These are phyloP conservation scores for Gallinago paraguaiae DNA, from an alignment of 2,113 vertebrate genomes.

Conservation along the genomic window DNA sequence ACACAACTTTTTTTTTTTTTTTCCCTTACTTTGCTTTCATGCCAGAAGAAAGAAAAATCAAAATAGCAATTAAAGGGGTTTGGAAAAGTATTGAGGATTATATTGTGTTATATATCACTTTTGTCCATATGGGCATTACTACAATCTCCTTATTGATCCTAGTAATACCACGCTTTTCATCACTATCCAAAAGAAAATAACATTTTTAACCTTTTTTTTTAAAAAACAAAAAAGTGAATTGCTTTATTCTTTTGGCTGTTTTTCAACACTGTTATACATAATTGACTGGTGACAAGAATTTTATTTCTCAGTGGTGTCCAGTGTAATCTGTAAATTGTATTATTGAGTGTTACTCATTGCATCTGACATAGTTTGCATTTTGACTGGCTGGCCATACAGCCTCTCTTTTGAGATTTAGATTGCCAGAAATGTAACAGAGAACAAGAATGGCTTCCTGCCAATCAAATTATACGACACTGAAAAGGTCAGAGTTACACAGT, in stretches of 20 bases:
- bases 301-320: not conserved
- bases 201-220: not conserved
- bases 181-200: not conserved
- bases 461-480: constrained; percentile 41
- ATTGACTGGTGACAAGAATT: not conserved
- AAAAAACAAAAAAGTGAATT: not conserved
- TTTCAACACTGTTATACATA: not conserved
- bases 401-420: constrained; percentile 22
- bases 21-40: rapidly evolving
- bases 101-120: not conserved
- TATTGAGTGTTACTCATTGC: not conserved
- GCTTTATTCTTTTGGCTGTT: not conserved
- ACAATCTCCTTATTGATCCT: not conserved
- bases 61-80: not conserved
- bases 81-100: not conserved
- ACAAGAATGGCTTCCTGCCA: constrained; percentile 46
- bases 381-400: not conserved
- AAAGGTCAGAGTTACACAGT: constrained; percentile 31
- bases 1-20: not conserved
- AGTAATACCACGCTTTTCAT: not conserved
- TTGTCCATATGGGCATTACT: not conserved
- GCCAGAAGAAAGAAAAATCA: not conserved
- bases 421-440: constrained; percentile 13
- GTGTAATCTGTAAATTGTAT: constrained; percentile 25
- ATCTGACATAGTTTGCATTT: not conserved